Conservation (phyloP, 2,888 invertebrate species). For the Gymnoscelis rufifasciata region DNA sequence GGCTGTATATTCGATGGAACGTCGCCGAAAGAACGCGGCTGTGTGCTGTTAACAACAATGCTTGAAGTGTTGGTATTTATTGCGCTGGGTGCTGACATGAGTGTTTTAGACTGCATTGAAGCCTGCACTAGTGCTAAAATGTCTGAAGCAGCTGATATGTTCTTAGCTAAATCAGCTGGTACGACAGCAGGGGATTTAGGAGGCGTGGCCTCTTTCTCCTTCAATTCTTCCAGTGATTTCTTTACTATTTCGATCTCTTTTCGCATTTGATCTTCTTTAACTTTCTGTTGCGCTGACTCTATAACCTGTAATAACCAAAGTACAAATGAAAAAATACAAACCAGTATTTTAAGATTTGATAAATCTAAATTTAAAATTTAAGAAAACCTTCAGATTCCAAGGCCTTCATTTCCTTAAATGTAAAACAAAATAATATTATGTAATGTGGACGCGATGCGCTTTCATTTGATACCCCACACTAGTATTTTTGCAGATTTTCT, state of each 20-base stretch:
- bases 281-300: constrained; percentile 86
- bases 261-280: constrained; percentile 80
- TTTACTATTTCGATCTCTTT: constrained; percentile 79
- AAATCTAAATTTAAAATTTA: too few species aligned
- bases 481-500: too few species aligned
- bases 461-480: too few species aligned
- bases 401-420: too few species aligned
- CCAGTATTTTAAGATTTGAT: too few species aligned
- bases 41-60: constrained; percentile 46
- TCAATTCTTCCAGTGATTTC: constrained; percentile 61
- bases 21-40: constrained; percentile 65
- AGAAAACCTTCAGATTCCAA: too few species aligned
- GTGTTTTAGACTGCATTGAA: constrained; percentile 48
- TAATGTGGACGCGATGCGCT: too few species aligned
- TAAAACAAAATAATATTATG: too few species aligned
- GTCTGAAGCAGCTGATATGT: constrained; percentile 56
- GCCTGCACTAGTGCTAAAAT: constrained; percentile 65
- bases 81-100: constrained; percentile 20
- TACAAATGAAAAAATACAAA: too few species aligned
- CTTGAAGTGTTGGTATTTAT: constrained; percentile 31
- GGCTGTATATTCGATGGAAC: constrained; percentile 28
- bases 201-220: constrained; percentile 29
- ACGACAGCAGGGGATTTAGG: constrained; percentile 27
- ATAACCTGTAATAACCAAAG: constrained; percentile 79
- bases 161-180: constrained; percentile 30